Base-by-base conservation (phyloP, 2,113 vertebrate genomes). In the Oriolus oriolus region DNA sequence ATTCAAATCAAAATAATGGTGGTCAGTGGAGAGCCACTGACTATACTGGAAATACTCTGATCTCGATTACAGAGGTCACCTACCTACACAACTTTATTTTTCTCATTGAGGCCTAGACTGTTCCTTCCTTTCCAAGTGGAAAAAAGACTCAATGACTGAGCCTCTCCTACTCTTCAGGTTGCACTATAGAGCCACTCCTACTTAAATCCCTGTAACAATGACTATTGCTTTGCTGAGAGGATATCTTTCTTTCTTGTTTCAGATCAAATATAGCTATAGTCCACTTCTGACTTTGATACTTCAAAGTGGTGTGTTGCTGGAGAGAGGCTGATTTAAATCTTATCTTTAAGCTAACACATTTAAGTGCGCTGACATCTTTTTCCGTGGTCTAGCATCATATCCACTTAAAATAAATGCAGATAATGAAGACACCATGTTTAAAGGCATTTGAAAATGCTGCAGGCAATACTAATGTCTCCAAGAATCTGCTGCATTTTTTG, bases 371-470 rank as follows among this genome's bases (percentile, higher is more conserved):
- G 52, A 50, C 16, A 22, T 59, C 3, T 77, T 77, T 57, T 86
- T 41, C 45, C 7, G 7, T 63, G 5, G 11, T 42, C 15, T 74
- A 41, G 15, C 35, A 54, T 28, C 49, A 6, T 24, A 63, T 61
- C 20, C 42, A 93, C 44, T 76, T 92, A 74, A 77, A 73, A 86
- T 59, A 73, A 83, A 95, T 76, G 13, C 70, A 74, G 64, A 64
- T 73, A 76, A 64, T 75, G 17, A 54, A 6, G 3, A 31, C 59
- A 83, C 13, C 14, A 7, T 60, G 39, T 84, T 85, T 76, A 79
- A 91, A 52, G 60, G 7, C 39, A 66, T 77, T 94, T 68, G 92
- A 15, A 59, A 90, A 93, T 87, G 66, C 61, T 82, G 35, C 39
- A 90, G 52, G 49, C 18, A 85, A n/a, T 61, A 81, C 19, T 64